Conservation (phyloP, 2,888 invertebrate genomes). For the Idaea biselata region DNA sequence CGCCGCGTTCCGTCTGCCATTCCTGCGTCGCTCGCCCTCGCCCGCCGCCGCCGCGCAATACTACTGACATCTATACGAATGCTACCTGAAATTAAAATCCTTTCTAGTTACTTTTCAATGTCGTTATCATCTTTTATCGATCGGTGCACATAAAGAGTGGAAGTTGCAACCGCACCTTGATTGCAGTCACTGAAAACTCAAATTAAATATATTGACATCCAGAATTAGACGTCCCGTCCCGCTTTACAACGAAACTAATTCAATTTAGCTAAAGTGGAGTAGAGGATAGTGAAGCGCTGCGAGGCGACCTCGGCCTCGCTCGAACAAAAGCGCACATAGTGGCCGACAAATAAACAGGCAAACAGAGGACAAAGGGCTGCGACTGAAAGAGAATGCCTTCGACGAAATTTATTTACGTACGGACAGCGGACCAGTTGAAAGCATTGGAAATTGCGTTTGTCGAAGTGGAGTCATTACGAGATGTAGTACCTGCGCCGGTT, state of each 20-base stretch:
- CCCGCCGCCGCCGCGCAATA: constrained; percentile 5
- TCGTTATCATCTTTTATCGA: neutral
- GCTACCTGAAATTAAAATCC: constrained; percentile 1
- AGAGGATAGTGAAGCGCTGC: constrained; percentile 40
- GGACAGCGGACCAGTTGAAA: constrained; percentile 34
- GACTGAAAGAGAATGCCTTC: constrained; percentile 42
- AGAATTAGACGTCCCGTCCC: constrained; percentile 56
- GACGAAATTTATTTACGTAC: constrained; percentile 48
- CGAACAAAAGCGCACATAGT: constrained; percentile 56
- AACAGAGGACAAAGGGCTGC: constrained; percentile 45
- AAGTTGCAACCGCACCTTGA: constrained; percentile 16
- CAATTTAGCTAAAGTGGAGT: constrained; percentile 58
- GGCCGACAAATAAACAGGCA: constrained; percentile 45
- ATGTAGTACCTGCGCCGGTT: constrained; percentile 13
- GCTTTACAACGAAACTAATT: constrained; percentile 55
- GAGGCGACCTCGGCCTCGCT: constrained; percentile 28
- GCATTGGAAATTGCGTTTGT: constrained; percentile 41
- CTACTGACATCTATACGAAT: constrained; percentile 6
- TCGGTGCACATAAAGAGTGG: neutral
- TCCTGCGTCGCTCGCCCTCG: constrained; percentile 10
- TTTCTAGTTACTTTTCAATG: neutral
- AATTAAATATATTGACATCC: constrained; percentile 70
- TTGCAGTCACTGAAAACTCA: constrained; percentile 47
- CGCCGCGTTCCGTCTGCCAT: constrained; percentile 9
- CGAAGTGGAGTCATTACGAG: constrained; percentile 35